These are phyloP conservation scores for Microcebus ravelobensis DNA, from an alignment of 2,113 vertebrate species.

Conservation along the genomic window DNA sequence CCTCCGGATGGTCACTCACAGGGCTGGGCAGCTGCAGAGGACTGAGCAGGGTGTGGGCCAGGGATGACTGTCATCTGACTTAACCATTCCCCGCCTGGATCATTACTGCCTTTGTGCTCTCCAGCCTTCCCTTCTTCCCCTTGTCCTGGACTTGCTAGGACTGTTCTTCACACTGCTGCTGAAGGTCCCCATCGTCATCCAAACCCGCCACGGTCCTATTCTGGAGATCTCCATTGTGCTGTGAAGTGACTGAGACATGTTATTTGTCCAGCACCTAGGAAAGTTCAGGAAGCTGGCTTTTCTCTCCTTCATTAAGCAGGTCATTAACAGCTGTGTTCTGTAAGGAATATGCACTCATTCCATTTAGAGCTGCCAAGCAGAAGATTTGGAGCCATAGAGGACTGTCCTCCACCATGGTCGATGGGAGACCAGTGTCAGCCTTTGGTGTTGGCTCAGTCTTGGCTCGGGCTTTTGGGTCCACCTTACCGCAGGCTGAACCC, in stretches of 20 bases:
- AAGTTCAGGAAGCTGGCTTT: neutral
- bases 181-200: neutral
- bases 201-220: neutral
- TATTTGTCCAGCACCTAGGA: neutral
- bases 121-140: neutral
- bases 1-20: neutral
- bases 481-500: neutral
- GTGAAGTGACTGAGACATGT: rapidly evolving
- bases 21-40: neutral
- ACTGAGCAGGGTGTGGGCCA: neutral
- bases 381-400: neutral
- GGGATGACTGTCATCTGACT: neutral
- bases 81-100: neutral
- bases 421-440: neutral
- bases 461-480: neutral
- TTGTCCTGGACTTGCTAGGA: neutral
- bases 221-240: neutral
- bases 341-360: neutral
- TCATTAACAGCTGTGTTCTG: neutral
- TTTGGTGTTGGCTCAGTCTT: neutral
- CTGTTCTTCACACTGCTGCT: neutral
- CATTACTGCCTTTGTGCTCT: neutral
- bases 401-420: neutral
- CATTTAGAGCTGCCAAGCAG: neutral
- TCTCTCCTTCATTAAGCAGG: neutral